Percentiles rank a stretch among this genome's conserved stretches.
Conservation (phyloP, 2,888 invertebrate species). For the Lumbricus terrestris region DNA sequence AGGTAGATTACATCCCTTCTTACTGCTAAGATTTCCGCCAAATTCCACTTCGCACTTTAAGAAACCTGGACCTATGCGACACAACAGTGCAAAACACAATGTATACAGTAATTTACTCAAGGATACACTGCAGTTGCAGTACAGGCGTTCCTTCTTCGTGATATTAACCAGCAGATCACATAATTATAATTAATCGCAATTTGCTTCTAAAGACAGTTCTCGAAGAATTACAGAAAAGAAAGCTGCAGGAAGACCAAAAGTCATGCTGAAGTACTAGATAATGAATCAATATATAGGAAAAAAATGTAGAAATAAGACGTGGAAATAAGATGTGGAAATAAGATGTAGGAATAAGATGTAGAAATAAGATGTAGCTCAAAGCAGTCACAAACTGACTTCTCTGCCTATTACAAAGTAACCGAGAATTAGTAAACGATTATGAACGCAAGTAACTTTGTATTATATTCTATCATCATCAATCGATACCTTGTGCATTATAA, state of each 20-base stretch:
- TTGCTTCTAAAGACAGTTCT: neutral
- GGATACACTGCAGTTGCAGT: no score
- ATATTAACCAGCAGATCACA: neutral
- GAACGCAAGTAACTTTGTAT: neutral
- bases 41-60: slow-evolving; percentile 86
- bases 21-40: slow-evolving; percentile 87
- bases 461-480: neutral
- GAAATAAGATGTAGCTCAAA: no score
- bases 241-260: neutral
- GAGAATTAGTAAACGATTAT: neutral
- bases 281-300: neutral
- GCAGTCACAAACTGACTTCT: no score
- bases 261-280: neutral
- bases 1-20: slow-evolving; percentile 83
- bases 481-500: neutral
- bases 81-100: neutral
- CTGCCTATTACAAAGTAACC: neutral
- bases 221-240: neutral
- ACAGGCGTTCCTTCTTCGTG: neutral
- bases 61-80: slow-evolving; percentile 60
- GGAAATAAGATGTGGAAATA: no score
- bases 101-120: neutral
- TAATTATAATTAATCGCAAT: neutral
- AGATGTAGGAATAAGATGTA: no score
- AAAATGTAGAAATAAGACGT: no score